Base-by-base conservation (phyloP, 2,888 invertebrate species). In the Boloria selene region DNA sequence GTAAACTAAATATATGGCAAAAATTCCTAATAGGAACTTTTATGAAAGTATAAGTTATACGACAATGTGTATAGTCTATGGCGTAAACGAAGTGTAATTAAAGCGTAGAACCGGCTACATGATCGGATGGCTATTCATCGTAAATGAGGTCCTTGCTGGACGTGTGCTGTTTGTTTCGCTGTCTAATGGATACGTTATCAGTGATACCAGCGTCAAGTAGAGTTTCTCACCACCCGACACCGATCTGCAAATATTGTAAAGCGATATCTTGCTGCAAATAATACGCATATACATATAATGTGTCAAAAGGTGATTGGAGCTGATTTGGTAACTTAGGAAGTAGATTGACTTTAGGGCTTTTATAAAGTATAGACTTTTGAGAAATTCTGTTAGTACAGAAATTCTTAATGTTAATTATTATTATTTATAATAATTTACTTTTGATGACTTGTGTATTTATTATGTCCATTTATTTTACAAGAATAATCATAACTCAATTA, bases 71-170 rank as follows among this genome's bases (percentile, higher is more conserved):
- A 56, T 45, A 56, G 3, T 44, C n/a, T 45, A n/a, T 73, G 62
- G 75, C 73, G 72, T 78, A 75, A 76, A 76, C 74, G 82, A 76
- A 79, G 77, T 77, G 81, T 85, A 87, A 88, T 87, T 87, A 87
- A 87, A 81, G 77, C 81, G 75, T 77, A 74, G 75, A 86, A 84
- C 85, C 85, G 84, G 86, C 72, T 69, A 61, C 69, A 64, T 56
- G 71, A 74, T 74, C 69, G 75, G 76, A 76, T 76, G 70, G 79
- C 83, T 82, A 80, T 85, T 83, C 83, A 82, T 86, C 84, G 83
- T 81, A 85, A 86, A 87, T 83, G 82, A 83, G 84, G 79, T 83
- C 85, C 84, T 83, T 76, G 79, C 76, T 68, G 74, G 83, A 82
- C 81, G 77, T 79, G 79, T 75, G 78, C 78, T 79, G 81, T 82